Evolutionary conservation across 2,797 vertebrate species (phyloP).

Genomic region (Carcharodon carcharias): DNA sequence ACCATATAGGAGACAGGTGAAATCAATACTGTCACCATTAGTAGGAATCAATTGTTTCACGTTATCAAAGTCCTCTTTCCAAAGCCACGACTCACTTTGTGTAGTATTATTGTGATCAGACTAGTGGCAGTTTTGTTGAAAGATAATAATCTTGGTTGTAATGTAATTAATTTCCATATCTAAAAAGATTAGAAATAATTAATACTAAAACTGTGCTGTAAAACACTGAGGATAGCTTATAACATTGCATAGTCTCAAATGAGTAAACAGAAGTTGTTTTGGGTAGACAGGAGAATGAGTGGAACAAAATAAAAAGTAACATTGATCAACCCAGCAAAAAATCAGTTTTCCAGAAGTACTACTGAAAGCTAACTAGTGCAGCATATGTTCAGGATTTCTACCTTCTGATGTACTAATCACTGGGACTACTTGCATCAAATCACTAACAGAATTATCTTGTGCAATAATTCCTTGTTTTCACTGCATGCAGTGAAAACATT

Average conservation of each 20-base stretch:
- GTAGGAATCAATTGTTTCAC: background rate
- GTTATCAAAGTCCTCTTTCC: background rate
- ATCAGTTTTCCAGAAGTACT: background rate
- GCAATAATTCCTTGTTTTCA: background rate
- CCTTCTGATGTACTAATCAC: slow-evolving; percentile 50
- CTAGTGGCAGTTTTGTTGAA: background rate
- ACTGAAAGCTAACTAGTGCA: slow-evolving; percentile 45
- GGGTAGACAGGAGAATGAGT: background rate
- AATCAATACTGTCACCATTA: background rate
- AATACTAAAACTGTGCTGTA: background rate
- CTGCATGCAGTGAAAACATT: background rate
- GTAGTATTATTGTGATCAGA: too few species aligned
- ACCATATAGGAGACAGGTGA: background rate
- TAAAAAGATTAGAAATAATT: background rate
- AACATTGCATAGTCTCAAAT: background rate
- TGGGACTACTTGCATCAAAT: slow-evolving; percentile 48
- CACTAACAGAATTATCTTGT: background rate
- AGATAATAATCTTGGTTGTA: background rate
- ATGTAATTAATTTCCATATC: background rate
- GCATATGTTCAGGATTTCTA: slow-evolving; percentile 50
- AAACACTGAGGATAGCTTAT: background rate
- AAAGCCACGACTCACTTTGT: background rate
- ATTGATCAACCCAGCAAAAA: background rate
- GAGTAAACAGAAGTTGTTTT: background rate
- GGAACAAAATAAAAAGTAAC: background rate